Percentiles rank a stretch among this genome's conserved stretches.
Evolutionary conservation across 2,113 vertebrate genomes (phyloP).

Genomic region (Cebidichthys violaceus): DNA sequence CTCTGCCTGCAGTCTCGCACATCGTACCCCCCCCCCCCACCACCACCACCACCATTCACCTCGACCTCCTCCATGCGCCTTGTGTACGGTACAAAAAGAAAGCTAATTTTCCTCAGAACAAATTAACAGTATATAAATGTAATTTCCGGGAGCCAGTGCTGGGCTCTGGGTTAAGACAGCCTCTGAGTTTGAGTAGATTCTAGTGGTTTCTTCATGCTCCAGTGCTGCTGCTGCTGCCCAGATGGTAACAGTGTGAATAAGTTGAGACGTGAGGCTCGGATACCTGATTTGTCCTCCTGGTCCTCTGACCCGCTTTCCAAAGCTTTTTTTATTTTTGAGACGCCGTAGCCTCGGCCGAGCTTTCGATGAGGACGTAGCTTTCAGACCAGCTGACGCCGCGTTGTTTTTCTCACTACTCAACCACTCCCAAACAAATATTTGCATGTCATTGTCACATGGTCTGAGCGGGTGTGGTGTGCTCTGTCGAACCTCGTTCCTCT

Average conservation of each 20-base stretch:
- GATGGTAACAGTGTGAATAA: not conserved
- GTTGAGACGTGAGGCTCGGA: not conserved
- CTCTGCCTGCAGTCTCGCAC: not conserved
- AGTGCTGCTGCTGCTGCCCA: not conserved
- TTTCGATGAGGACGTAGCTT: not conserved
- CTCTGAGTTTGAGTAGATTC: not conserved
- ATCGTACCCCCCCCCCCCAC: too few relatives aligned
- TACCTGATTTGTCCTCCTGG: slow-evolving; percentile 4
- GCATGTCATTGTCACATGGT: not conserved
- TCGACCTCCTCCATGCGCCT: not conserved
- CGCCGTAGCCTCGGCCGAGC: not conserved
- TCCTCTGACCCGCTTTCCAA: not conserved
- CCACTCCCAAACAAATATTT: not conserved
- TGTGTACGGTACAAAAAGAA: not conserved
- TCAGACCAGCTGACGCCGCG: not conserved
- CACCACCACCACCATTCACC: not conserved
- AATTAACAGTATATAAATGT: not conserved
- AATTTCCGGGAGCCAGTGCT: not conserved
- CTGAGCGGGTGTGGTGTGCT: slow-evolving; percentile 19
- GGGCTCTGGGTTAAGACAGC: not conserved
- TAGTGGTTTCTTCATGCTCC: not conserved
- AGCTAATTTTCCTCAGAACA: not conserved
- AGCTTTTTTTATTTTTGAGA: too few relatives aligned
- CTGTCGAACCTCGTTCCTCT: slow-evolving; percentile 16
- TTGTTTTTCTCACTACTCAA: not conserved